These are phyloP conservation scores for Anthoptus insignis DNA, from an alignment of 2,888 invertebrate genomes.

Conservation along the genomic window DNA sequence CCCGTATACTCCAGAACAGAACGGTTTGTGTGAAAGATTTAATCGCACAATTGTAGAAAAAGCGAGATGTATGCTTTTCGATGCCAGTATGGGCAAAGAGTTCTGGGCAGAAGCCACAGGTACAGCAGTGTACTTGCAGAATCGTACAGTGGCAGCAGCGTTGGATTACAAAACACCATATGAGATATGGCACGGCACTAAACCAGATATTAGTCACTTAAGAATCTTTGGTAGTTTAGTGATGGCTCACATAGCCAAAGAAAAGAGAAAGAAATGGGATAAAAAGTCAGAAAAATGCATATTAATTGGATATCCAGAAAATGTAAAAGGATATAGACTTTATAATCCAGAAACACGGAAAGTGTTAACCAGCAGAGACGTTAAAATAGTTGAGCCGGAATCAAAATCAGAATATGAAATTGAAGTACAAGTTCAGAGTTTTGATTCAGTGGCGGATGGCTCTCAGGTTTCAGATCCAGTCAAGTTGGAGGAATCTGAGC, in stretches of 20 bases:
- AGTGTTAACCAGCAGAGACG: not conserved
- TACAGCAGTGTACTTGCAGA: not conserved
- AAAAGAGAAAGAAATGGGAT: slow-evolving; percentile 15
- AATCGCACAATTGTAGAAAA: not conserved
- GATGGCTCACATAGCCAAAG: slow-evolving; percentile 47
- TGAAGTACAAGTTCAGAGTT: too few species aligned
- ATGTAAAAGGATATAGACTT: slow-evolving; percentile 49
- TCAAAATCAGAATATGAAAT: too few species aligned
- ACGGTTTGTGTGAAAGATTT: not conserved
- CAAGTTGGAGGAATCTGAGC: too few species aligned
- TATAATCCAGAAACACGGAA: slow-evolving; percentile 35
- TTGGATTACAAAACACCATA: not conserved
- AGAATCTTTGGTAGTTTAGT: slow-evolving; percentile 29
- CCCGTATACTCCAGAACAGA: not conserved
- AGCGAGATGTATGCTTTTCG: not conserved
- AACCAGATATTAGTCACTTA: slow-evolving; percentile 45
- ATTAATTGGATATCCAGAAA: slow-evolving; percentile 44
- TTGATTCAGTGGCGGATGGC: too few species aligned
- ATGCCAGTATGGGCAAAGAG: not conserved
- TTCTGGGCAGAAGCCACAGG: not conserved
- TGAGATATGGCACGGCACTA: slow-evolving; percentile 38
- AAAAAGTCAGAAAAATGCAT: slow-evolving; percentile 2
- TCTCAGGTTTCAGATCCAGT: too few species aligned
- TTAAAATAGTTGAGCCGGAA: not conserved
- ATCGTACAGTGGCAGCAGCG: not conserved